Evolutionary conservation across 2,888 invertebrate genomes (phyloP).

Genomic region (Nesidiocoris tenuis): DNA sequence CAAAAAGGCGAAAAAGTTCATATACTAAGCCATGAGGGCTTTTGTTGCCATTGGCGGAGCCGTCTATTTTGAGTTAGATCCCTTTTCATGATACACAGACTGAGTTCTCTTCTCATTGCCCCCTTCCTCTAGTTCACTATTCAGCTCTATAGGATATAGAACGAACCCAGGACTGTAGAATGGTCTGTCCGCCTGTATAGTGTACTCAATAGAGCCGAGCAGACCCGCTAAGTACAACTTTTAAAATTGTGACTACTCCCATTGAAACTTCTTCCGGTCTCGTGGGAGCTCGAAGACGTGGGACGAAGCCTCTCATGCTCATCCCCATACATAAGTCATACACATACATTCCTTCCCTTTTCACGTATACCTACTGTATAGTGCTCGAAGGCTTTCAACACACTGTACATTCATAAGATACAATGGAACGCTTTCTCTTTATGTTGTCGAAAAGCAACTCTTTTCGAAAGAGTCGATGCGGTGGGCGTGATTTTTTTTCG

Average conservation of each 20-base stretch:
- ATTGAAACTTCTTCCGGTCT: slow-evolving; percentile 15
- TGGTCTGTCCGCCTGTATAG: slow-evolving; percentile 6
- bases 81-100: slow-evolving; percentile 27
- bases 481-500: neutral
- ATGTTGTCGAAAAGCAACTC: neutral
- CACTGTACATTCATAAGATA: neutral
- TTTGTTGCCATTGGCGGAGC: slow-evolving; percentile 34
- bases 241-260: slow-evolving; percentile 34
- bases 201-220: neutral
- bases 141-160: slow-evolving; percentile 16
- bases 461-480: neutral
- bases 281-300: slow-evolving; percentile 21
- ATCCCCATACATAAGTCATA: too few relatives aligned
- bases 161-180: slow-evolving; percentile 10
- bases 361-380: neutral
- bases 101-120: slow-evolving; percentile 10
- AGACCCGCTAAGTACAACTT: slow-evolving; percentile 32
- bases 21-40: slow-evolving; percentile 22
- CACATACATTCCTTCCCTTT: neutral
- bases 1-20: slow-evolving; percentile 14
- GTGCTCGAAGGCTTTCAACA: neutral
- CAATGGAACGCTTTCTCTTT: neutral
- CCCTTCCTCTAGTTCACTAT: neutral
- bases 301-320: neutral
- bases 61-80: slow-evolving; percentile 34